A percentile compares a stretch with the other conserved stretches of the same genome.
Evolutionary conservation across 2,113 vertebrate genomes (phyloP).

Genomic region (Tachycineta bicolor): DNA sequence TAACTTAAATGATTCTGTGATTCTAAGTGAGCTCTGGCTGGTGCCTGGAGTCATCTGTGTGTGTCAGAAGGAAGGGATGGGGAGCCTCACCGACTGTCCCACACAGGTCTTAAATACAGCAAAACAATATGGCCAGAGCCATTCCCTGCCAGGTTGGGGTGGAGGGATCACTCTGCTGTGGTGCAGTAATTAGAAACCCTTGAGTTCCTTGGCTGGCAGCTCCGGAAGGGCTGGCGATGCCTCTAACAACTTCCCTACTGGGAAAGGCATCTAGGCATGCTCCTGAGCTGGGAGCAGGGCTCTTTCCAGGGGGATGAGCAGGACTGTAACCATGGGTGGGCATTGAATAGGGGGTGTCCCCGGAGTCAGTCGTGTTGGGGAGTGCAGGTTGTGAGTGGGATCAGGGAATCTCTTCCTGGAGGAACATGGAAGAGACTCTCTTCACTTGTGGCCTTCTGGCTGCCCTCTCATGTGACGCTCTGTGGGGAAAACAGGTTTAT

Average conservation of each 20-base stretch:
- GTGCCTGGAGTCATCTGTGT: rapidly evolving
- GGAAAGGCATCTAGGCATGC: background rate
- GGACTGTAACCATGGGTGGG: background rate
- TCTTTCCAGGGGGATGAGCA: background rate
- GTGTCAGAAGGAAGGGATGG: background rate
- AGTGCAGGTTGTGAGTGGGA: background rate
- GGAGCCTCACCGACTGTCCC: background rate
- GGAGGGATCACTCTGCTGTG: background rate
- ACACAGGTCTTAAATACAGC: background rate
- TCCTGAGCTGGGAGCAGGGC: background rate
- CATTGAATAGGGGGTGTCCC: rapidly evolving
- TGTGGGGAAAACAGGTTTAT: background rate
- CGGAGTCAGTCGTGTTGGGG: rapidly evolving
- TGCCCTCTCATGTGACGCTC: background rate
- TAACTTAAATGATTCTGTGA: background rate
- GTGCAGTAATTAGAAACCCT: constrained; percentile 27
- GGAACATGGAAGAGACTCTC: background rate
- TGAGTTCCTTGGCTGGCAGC: constrained; percentile 23
- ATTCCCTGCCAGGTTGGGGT: background rate
- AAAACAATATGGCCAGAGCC: background rate
- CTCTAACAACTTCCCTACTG: background rate
- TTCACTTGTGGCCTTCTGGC: background rate
- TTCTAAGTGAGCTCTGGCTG: background rate
- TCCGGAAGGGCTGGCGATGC: background rate
- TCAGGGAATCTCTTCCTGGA: background rate